Percentiles rank a stretch among this genome's conserved stretches.
Evolutionary conservation across 2,113 vertebrate species (phyloP).

Genomic region (Pachypanchax playfairii): DNA sequence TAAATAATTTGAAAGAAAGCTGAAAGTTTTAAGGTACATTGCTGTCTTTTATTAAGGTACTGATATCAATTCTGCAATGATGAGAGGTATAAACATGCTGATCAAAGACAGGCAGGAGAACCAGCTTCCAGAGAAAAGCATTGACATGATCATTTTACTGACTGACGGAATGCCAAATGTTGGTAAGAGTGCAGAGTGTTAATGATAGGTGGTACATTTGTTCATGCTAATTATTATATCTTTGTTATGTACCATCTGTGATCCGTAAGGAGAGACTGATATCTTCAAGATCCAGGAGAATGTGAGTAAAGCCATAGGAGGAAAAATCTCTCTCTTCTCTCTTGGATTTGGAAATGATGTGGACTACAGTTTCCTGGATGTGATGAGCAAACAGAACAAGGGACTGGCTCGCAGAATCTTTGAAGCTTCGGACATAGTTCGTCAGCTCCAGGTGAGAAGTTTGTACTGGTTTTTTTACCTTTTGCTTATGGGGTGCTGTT

Average conservation of each 20-base stretch:
- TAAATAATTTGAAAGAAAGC: too few relatives aligned
- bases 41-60: constrained; percentile 61
- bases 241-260: background rate
- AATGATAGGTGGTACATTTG: background rate
- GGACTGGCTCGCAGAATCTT: constrained; percentile 90
- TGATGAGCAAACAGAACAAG: constrained; percentile 85
- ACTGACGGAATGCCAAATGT: constrained; percentile 72
- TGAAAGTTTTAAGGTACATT: background rate
- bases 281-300: constrained; percentile 78
- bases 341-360: constrained; percentile 91
- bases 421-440: constrained; percentile 85
- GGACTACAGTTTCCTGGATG: constrained; percentile 87
- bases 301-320: constrained; percentile 67
- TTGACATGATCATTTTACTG: constrained; percentile 78
- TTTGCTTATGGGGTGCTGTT: background rate
- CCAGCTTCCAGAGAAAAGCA: constrained; percentile 62
- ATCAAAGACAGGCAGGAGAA: constrained; percentile 30
- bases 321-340: constrained; percentile 84
- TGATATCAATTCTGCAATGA: constrained; percentile 69
- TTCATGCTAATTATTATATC: background rate
- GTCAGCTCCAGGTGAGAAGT: constrained; percentile 88
- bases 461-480: background rate
- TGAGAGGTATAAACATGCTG: constrained; percentile 64
- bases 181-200: constrained; percentile 32
- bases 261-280: constrained; percentile 69